Evolutionary conservation across 2,113 vertebrate genomes (phyloP), one percentile per base, ranked within the genome.

Genomic region (Festucalex cinctus): DNA sequence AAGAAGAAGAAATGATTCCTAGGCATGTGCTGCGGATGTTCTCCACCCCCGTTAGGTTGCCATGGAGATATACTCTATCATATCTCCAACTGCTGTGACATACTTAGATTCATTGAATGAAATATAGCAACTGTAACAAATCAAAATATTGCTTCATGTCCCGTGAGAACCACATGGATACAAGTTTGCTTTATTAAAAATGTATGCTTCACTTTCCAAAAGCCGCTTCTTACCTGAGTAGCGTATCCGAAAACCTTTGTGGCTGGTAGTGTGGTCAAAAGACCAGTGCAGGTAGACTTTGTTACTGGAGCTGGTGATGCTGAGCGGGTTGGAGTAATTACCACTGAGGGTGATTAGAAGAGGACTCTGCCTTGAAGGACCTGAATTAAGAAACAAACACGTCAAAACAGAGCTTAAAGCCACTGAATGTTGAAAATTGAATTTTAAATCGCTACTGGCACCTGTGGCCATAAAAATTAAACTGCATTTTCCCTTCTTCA

Each of bases 271-370:
- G 0, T 98, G 95, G 76, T 98, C 97, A 1, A 98, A 98, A 9
- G 97, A 95, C 97, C 97, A 99, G 72, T 96, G 96, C 65, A 99
- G 92, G 77, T 95, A 98, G 56, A 96, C 96, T 64, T 88, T 95
- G 88, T 90, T 96, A 62, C 90, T 91, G 0, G 94, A 93, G 89
- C 95, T 99, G 81, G 93, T 95, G 80, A 98, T 94, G 1, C 91
- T 93, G 80, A 98, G 88, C 0, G 97, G 96, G 41, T 91, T 93
- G 0, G 96, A 96, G 74, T 98, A 98, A 88, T 99, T 98, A 5
- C 97, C 97, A 20, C 95, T 98, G 60, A 99, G 93, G 1, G 96
- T 95, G 43, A 96, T 93, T 12, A 99, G 93, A 37, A 96, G 91
- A 0, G 95, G 93, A 44, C 94, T 98, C 74, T 98, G 96, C n/a